Percentiles rank a stretch among this genome's conserved stretches.
phyloP scores from a whole-genome alignment of 37 sponge, comb jelly and placozoan genomes.

The Oscarella lobularis region DNA sequence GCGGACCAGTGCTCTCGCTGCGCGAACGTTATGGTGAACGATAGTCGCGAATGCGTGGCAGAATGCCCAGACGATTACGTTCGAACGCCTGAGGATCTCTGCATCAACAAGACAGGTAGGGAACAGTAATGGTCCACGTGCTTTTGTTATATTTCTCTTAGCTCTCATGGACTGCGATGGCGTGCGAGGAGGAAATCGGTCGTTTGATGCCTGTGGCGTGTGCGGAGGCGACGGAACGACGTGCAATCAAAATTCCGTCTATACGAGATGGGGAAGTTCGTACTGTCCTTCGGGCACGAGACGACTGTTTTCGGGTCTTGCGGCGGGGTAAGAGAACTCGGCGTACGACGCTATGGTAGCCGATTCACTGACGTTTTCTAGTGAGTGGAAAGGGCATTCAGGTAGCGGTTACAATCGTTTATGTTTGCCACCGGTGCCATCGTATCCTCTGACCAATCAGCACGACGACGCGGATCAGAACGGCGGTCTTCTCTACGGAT shows the following conservation, averaged over 20 bases:
- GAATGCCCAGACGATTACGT: neutral
- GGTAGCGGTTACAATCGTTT: conserved; percentile 1
- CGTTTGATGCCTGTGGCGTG: neutral
- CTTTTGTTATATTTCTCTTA: neutral
- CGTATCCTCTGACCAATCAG: neutral
- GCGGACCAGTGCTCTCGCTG: neutral
- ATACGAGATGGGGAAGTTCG: neutral
- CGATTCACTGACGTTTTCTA: neutral
- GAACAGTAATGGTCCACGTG: neutral
- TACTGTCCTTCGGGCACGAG: neutral
- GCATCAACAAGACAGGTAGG: neutral
- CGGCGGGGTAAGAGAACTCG: neutral
- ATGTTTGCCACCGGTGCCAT: conserved; percentile 1
- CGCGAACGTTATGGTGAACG: neutral
- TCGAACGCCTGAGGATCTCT: neutral
- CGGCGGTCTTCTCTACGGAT: neutral
- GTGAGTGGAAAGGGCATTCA: neutral
- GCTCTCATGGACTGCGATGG: neutral
- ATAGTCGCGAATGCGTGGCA: neutral
- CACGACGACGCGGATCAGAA: neutral
- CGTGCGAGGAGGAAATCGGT: neutral
- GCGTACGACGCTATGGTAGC: neutral
- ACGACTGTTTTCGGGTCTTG: neutral
- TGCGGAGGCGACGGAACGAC: conserved; percentile 1
- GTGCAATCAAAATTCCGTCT: conserved; percentile 2